phyloP scores from a whole-genome alignment of 2,113 vertebrate species.

The Sander lucioperca region DNA sequence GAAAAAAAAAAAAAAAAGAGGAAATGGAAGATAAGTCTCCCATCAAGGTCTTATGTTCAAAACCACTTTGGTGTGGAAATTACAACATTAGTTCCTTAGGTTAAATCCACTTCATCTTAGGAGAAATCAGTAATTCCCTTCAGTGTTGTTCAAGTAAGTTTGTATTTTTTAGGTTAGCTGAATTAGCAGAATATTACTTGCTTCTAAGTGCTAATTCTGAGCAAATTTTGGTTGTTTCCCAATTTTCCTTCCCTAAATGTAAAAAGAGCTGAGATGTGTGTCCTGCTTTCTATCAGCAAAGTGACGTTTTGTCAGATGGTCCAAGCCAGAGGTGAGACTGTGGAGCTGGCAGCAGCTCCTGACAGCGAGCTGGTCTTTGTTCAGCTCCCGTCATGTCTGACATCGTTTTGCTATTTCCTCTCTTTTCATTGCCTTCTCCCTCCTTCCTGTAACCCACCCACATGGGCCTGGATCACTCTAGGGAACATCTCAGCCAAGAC shows the following conservation, averaged over 20 bases:
- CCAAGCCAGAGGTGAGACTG: slow-evolving; percentile 53
- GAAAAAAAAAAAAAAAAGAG: slow-evolving; percentile 5
- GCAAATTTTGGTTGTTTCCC: background rate
- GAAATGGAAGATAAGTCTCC: slow-evolving; percentile 32
- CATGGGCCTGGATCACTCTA: slow-evolving; percentile 55
- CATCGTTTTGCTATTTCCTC: slow-evolving; percentile 70
- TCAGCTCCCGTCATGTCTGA: slow-evolving; percentile 66
- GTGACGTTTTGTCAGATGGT: slow-evolving; percentile 36
- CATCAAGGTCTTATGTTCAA: slow-evolving; percentile 55
- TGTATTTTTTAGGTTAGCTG: background rate
- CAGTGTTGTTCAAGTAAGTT: background rate
- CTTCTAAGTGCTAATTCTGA: background rate
- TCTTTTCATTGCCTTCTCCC: slow-evolving; percentile 48
- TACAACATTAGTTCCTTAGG: slow-evolving; percentile 38
- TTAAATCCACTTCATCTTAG: slow-evolving; percentile 27
- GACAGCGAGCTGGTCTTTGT: slow-evolving; percentile 62
- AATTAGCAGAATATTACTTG: background rate
- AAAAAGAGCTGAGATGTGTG: slow-evolving; percentile 13
- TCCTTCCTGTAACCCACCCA: slow-evolving; percentile 53
- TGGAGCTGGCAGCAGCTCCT: slow-evolving; percentile 36
- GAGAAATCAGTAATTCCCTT: background rate
- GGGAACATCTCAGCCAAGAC: slow-evolving; percentile 74
- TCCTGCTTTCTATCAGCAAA: slow-evolving; percentile 26
- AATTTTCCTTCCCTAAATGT: background rate
- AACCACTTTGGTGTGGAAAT: slow-evolving; percentile 50